Evolutionary conservation across 1,140 invertebrate genomes (phyloP), one percentile per base, ranked within the genome.

Genomic region (Orius insidiosus): DNA sequence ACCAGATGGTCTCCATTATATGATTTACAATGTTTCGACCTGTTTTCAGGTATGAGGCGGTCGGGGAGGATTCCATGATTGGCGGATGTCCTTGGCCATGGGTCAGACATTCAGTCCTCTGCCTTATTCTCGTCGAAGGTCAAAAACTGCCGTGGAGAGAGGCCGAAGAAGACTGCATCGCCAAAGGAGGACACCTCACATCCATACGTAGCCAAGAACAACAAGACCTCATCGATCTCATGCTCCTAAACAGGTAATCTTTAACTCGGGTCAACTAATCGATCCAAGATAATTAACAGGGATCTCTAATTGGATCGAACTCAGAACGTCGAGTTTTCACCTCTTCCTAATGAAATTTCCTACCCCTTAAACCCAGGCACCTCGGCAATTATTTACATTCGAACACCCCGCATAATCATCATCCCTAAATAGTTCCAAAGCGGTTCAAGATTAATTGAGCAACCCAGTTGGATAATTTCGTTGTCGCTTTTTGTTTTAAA

Each of bases 171-270:
- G 68, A 76, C 51, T 83, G 80, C 52, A 59, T 62, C 6, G 60
- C 62, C 35, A 60, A 64, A 44, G 74, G 72, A 2, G 78, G 77
- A 11, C 75, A 79, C 60, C 64, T 83, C 7, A 71, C 68, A 0
- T 75, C 71, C 48, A 62, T 82, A 2, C 60, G 68, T 6, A 74
- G 68, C 55, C 69, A 74, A 30, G 58, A 67, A 9, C 69, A 71
- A 14, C 75, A 80, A 54, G 61, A 64, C 33, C 58, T 71, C 9
- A 59, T 76, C 42, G 70, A 78, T 56, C 65, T 68, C 52, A 54
- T 77, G 19, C 57, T 78, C 14, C 58, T 70, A 31, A 67, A 72
- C 55, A 73, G 72, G 74, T 77, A 54, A 62, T 65, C 59, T 16
- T 46, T 18, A 32, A 14, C 24, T 7, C 24, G 3, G n/a, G n/a